A percentile compares a stretch with the other conserved stretches of the same genome.
phyloP scores from a whole-genome alignment of 2,797 vertebrate species.

The Fistularia commersonii region DNA sequence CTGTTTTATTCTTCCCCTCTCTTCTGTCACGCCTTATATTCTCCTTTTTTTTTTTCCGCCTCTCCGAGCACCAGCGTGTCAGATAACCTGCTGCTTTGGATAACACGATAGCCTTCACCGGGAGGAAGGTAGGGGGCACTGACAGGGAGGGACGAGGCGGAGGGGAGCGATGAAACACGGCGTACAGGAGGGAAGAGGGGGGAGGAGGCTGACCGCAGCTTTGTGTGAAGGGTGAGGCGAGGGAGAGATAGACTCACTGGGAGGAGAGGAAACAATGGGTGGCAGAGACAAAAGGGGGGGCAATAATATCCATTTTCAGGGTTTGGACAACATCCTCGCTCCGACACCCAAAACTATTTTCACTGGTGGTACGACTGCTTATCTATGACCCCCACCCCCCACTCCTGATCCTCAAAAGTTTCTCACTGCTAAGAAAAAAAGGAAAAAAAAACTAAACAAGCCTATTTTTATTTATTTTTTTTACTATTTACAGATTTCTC shows the following conservation, averaged over 20 bases:
- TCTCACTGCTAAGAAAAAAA: too few relatives aligned
- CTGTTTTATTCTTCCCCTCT: constrained; percentile 21
- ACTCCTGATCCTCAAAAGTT: too few relatives aligned
- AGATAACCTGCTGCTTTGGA: constrained; percentile 71
- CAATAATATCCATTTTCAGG: constrained; percentile 69
- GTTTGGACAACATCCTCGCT: constrained; percentile 38
- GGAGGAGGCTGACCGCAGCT: constrained; percentile 39
- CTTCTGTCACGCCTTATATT: constrained; percentile 9
- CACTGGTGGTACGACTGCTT: neutral
- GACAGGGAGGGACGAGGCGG: constrained; percentile 31
- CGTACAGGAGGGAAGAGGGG: constrained; percentile 33
- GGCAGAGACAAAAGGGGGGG: constrained; percentile 54
- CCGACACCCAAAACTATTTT: constrained; percentile 28
- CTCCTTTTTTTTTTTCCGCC: constrained; percentile 19
- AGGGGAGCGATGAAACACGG: constrained; percentile 32
- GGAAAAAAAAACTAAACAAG: too few relatives aligned
- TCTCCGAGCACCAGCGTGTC: constrained; percentile 61
- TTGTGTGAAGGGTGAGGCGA: constrained; percentile 55
- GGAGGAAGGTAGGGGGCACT: constrained; percentile 51
- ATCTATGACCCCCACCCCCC: too few relatives aligned
- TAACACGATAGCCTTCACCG: constrained; percentile 63
- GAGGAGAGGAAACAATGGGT: constrained; percentile 55
- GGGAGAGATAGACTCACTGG: constrained; percentile 46
- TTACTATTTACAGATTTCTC: too few relatives aligned
- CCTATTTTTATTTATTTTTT: too few relatives aligned